Evolutionary conservation across 2,797 vertebrate genomes (phyloP), one percentile per base, ranked within the genome.

Genomic region (Buceros bicornis): DNA sequence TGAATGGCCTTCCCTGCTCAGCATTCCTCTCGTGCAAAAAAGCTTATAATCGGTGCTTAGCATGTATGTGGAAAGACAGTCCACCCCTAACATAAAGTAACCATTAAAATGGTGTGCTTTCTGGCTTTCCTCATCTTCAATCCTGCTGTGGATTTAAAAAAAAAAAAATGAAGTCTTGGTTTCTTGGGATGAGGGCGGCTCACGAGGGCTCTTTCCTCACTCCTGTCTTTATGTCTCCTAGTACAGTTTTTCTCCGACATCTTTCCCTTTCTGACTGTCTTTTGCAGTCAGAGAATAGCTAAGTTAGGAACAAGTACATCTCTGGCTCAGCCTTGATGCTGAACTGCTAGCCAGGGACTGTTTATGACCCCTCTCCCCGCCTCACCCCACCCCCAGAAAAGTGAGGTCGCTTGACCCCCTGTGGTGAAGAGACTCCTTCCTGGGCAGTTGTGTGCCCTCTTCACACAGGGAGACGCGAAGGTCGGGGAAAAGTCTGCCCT

Each of bases 391-490:
- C 3, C 24, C 40, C 47, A 50, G 29, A 74, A 71, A 53, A 31
- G 16, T 25, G 37, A 43, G 16, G 14, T 54, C 3, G 28, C 28
- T 74, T 54, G 21, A 9, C 14, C 6, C 17, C 7, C 5, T 17
- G 0, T 45, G 25, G 9, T 13, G 16, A 93, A 66, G 31, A 37
- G 29, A 5, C 16, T 57, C 18, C 43, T 58, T 73, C 43, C 47
- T 62, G 43, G 15, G 21, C 0, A 1, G 25, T 35, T 0, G 0
- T 80, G 22, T 65, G n/a, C 11, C 31, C 19, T 81, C 20, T 42
- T 26, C 57, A 16, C 13, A 0, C 11, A 13, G 61, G 3, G 14
- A 19, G 17, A 6, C 60, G 18, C 29, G 56, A n/a, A 17, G 3
- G 3, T 6, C 1, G 4, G n/a, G 13, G 17, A 40, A 40, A 60